Evolutionary conservation across 2,113 vertebrate species (phyloP).

Genomic region (Nyctereutes procyonoides): DNA sequence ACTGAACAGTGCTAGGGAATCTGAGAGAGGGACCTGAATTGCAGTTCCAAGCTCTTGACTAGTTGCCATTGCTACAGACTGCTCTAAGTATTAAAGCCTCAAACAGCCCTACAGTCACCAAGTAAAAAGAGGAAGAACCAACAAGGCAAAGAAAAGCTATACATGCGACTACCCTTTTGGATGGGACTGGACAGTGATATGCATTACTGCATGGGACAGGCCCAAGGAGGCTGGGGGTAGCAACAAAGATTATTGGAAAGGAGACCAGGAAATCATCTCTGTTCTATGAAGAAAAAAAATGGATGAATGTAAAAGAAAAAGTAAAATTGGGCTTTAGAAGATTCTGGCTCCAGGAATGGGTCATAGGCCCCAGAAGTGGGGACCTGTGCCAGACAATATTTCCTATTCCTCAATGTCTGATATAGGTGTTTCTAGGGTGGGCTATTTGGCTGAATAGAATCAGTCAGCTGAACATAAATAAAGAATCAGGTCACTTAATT

Average conservation of each 20-base stretch:
- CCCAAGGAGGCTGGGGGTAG: no score
- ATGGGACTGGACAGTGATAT: neutral
- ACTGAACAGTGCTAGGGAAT: neutral
- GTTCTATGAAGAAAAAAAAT: neutral
- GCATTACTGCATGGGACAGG: no score
- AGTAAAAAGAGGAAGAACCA: neutral
- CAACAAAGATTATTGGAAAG: neutral
- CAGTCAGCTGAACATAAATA: neutral
- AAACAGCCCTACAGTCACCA: neutral
- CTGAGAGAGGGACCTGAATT: neutral
- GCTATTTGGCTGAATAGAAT: neutral
- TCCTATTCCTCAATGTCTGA: neutral
- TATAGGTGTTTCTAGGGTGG: neutral
- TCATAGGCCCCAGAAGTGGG: fast-evolving
- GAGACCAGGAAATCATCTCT: neutral
- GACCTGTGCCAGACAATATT: neutral
- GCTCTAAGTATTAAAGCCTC: neutral
- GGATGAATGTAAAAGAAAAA: neutral
- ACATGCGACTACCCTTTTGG: neutral
- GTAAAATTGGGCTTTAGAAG: neutral
- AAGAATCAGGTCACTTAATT: neutral
- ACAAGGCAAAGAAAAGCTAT: neutral
- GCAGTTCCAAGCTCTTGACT: neutral
- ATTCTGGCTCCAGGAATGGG: neutral
- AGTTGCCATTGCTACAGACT: neutral